phyloP scores from a whole-genome alignment of 2,888 invertebrate genomes.

The Pterostichus madidus region DNA sequence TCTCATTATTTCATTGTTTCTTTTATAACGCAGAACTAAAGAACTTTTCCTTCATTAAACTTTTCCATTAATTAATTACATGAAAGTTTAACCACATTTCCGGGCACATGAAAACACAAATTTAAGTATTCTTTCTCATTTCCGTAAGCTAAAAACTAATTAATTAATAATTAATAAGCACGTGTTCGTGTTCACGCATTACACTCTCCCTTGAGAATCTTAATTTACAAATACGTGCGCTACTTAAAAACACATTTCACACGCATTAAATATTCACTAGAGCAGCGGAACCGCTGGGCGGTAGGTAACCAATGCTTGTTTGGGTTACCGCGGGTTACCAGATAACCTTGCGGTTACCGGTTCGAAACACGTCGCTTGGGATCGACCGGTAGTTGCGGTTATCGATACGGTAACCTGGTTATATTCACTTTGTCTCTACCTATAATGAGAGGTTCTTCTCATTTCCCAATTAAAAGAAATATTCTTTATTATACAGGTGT shows the following conservation, averaged over 20 bases:
- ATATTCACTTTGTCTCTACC: neutral
- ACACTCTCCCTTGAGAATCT: slow-evolving; percentile 4
- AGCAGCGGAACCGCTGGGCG: neutral
- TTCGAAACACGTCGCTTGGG: slow-evolving; percentile 38
- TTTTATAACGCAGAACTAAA: neutral
- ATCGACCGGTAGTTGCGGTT: slow-evolving; percentile 44
- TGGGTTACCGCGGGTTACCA: slow-evolving; percentile 30
- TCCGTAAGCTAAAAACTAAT: slow-evolving; percentile 38
- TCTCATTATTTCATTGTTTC: no score
- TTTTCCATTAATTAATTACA: slow-evolving; percentile 23
- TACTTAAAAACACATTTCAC: slow-evolving; percentile 49
- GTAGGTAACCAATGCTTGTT: slow-evolving; percentile 35
- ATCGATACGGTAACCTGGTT: slow-evolving; percentile 27
- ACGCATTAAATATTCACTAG: slow-evolving; percentile 19
- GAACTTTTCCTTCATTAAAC: neutral
- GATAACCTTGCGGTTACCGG: slow-evolving; percentile 37
- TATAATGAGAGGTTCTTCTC: neutral
- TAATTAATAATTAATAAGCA: slow-evolving; percentile 36
- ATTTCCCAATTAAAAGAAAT: no score
- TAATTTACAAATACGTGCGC: slow-evolving; percentile 37
- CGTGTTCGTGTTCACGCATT: slow-evolving; percentile 7
- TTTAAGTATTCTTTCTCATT: slow-evolving; percentile 40
- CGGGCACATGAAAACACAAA: neutral
- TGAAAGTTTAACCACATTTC: slow-evolving; percentile 28
- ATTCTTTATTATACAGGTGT: no score